Evolutionary conservation across 2,113 vertebrate genomes (phyloP).

Genomic region (Eretmochelys imbricata): DNA sequence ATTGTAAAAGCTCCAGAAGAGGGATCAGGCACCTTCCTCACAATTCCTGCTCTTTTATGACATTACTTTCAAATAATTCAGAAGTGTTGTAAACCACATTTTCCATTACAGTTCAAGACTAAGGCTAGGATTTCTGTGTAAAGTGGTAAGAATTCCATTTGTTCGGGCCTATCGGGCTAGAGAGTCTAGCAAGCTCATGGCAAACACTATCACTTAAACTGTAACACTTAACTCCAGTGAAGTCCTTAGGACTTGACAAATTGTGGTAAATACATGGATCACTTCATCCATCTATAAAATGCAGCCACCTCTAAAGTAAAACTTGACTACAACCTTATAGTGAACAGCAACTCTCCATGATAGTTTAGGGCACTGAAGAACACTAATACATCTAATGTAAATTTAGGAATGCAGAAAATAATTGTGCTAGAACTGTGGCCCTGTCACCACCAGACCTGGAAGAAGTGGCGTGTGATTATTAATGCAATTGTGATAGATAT

Average conservation of each 20-base stretch:
- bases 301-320: accelerated
- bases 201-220: background rate
- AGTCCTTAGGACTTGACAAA: background rate
- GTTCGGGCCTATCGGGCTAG: background rate
- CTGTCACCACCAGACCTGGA: no score
- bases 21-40: no score
- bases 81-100: no score
- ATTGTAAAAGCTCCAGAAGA: no score
- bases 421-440: background rate
- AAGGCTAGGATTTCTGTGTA: no score
- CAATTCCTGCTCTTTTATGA: no score
- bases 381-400: background rate
- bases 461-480: no score
- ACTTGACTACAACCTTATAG: background rate
- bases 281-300: background rate
- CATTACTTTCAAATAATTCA: no score
- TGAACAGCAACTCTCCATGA: background rate
- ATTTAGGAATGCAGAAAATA: background rate
- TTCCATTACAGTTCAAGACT: no score
- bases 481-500: no score
- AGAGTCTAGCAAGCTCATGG: background rate
- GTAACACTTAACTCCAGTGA: background rate
- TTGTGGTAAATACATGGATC: background rate
- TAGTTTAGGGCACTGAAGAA: background rate
- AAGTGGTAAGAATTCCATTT: no score